Evolutionary conservation across 1,140 invertebrate genomes (phyloP).

Genomic region (Formica selysi): DNA sequence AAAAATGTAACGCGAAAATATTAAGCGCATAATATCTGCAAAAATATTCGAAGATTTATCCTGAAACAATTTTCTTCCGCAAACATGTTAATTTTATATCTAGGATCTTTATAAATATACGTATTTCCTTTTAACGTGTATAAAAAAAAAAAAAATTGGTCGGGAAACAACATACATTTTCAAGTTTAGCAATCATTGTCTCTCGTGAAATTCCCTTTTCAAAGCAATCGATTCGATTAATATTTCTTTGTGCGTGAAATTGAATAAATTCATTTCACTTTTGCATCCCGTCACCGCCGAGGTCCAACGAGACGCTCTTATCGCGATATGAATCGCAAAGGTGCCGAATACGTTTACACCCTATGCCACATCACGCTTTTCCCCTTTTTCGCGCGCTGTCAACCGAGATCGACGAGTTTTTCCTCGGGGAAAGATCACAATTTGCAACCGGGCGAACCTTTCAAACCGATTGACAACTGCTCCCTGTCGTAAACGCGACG

Average conservation of each 20-base stretch:
- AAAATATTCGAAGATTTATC: not conserved
- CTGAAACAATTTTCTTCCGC: not conserved
- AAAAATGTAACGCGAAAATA: slow-evolving; percentile 43
- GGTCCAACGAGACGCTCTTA: slow-evolving; percentile 38
- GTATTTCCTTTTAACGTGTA: not conserved
- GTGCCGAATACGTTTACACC: slow-evolving; percentile 58
- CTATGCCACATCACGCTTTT: not conserved
- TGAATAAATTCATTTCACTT: slow-evolving; percentile 58
- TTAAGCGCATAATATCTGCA: slow-evolving; percentile 25
- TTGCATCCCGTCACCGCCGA: slow-evolving; percentile 29
- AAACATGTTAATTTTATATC: not conserved
- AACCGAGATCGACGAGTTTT: slow-evolving; percentile 59
- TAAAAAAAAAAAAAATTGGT: slow-evolving; percentile 1
- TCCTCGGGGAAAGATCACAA: slow-evolving; percentile 59
- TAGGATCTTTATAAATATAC: not conserved
- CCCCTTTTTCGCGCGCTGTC: slow-evolving; percentile 38
- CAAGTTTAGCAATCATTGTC: not conserved
- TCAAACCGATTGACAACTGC: slow-evolving; percentile 65
- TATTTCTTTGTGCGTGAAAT: slow-evolving; percentile 60
- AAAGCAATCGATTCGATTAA: slow-evolving; percentile 50
- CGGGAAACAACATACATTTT: not conserved
- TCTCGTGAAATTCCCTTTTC: slow-evolving; percentile 3
- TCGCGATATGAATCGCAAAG: slow-evolving; percentile 61
- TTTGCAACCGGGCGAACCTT: slow-evolving; percentile 66
- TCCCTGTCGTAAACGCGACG: slow-evolving; percentile 61